A percentile compares a stretch with the other conserved stretches of the same genome.
Evolutionary conservation across 2,888 invertebrate species (phyloP).

Genomic region (Cantharis flavilabris): DNA sequence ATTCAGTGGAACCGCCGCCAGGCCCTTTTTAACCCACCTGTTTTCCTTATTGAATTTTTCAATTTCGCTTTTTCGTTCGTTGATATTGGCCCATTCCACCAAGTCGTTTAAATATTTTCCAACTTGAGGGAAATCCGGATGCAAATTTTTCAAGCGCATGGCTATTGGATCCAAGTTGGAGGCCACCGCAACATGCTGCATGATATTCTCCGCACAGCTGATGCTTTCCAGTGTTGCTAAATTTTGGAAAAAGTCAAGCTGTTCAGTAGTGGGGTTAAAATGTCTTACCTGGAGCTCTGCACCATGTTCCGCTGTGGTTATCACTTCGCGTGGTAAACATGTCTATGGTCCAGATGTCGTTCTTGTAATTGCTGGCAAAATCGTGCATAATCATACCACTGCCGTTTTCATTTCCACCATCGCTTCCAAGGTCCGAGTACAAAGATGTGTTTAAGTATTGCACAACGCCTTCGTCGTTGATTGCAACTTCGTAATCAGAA

Average conservation of each 20-base stretch:
- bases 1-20: constrained; percentile 70
- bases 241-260: not conserved
- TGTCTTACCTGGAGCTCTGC: constrained; percentile 67
- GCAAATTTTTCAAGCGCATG: constrained; percentile 62
- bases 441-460: constrained; percentile 64
- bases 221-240: constrained; percentile 68
- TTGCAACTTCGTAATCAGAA: constrained; percentile 69
- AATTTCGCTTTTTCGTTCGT: constrained; percentile 53
- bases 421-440: constrained; percentile 62
- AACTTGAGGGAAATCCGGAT: constrained; percentile 43
- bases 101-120: constrained; percentile 62
- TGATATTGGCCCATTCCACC: constrained; percentile 62
- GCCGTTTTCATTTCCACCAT: constrained; percentile 60
- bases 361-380: constrained; percentile 66
- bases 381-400: constrained; percentile 43
- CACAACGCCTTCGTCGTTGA: constrained; percentile 67
- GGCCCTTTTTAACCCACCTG: constrained; percentile 80
- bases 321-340: constrained; percentile 64
- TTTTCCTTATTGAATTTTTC: constrained; percentile 55
- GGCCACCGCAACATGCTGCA: constrained; percentile 67
- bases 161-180: constrained; percentile 62
- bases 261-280: too few relatives aligned
- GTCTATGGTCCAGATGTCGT: constrained; percentile 56
- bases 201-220: constrained; percentile 65
- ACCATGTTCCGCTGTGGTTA: constrained; percentile 65